A percentile compares a stretch with the other conserved stretches of the same genome.
phyloP scores from a whole-genome alignment of 1,140 invertebrate genomes.

The Melipona quadrifasciata region DNA sequence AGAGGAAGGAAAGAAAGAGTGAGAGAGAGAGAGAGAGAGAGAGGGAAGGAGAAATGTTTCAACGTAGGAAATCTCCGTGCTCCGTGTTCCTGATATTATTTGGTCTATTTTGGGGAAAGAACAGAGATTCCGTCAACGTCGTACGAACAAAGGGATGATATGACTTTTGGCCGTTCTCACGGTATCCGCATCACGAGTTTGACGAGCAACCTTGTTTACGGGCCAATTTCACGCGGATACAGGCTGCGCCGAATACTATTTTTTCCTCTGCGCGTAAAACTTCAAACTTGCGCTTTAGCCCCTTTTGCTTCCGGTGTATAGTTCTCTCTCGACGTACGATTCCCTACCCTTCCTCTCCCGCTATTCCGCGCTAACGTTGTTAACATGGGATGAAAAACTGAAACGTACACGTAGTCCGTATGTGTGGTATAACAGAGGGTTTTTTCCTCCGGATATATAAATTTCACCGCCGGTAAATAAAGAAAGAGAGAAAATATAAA shows the following conservation, averaged over 20 bases:
- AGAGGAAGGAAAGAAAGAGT: no score
- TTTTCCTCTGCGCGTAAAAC: constrained; percentile 44
- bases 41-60: background rate
- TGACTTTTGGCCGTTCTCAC: constrained; percentile 52
- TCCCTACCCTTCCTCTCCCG: background rate
- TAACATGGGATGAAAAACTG: background rate
- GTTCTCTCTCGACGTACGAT: constrained; percentile 2
- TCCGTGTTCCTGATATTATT: background rate
- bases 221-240: constrained; percentile 60
- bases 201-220: constrained; percentile 64
- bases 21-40: background rate
- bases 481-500: background rate
- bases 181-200: constrained; percentile 62
- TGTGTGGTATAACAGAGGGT: background rate
- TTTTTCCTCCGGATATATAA: background rate
- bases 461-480: background rate
- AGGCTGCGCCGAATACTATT: constrained; percentile 57
- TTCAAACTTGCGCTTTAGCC: constrained; percentile 54
- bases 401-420: background rate
- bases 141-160: constrained; percentile 55
- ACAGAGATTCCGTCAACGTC: constrained; percentile 29
- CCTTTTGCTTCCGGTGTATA: constrained; percentile 27
- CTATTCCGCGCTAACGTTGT: background rate
- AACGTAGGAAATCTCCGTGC: background rate
- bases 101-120: background rate